A percentile compares a stretch with the other conserved stretches of the same genome.
These are phyloP conservation scores for Pampusana beccarii DNA, from an alignment of 2,113 vertebrate genomes.

Conservation along the genomic window DNA sequence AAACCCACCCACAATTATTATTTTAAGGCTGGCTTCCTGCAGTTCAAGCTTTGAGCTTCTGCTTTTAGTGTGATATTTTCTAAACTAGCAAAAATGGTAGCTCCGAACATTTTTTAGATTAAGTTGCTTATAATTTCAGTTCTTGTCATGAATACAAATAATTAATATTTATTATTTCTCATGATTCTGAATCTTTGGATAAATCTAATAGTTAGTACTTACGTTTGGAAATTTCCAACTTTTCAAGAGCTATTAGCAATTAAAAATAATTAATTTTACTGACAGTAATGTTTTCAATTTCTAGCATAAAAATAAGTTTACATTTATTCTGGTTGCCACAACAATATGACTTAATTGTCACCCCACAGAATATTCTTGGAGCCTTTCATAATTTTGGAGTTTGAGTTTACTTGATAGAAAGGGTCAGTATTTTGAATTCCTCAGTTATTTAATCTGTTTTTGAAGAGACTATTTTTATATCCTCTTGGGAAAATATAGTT, in stretches of 20 bases:
- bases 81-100: background rate
- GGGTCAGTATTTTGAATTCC: slow-evolving; percentile 30
- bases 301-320: slow-evolving; percentile 61
- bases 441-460: slow-evolving; percentile 29
- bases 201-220: background rate
- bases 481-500: background rate
- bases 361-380: background rate
- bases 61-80: background rate
- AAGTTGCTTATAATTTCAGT: background rate
- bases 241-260: slow-evolving; percentile 31
- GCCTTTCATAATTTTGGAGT: slow-evolving; percentile 6
- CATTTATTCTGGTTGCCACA: slow-evolving; percentile 53
- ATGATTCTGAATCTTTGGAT: background rate
- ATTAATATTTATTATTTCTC: background rate
- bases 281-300: slow-evolving; percentile 60
- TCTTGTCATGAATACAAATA: background rate
- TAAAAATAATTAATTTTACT: slow-evolving; percentile 59
- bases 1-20: background rate
- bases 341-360: slow-evolving; percentile 35
- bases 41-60: background rate
- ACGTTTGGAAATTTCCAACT: background rate
- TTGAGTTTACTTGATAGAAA: slow-evolving; percentile 35
- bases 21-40: background rate
- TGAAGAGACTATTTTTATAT: slow-evolving; percentile 1
- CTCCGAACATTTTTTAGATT: background rate